phyloP scores from a whole-genome alignment of 2,888 invertebrate species.

The Cephalotes varians region DNA sequence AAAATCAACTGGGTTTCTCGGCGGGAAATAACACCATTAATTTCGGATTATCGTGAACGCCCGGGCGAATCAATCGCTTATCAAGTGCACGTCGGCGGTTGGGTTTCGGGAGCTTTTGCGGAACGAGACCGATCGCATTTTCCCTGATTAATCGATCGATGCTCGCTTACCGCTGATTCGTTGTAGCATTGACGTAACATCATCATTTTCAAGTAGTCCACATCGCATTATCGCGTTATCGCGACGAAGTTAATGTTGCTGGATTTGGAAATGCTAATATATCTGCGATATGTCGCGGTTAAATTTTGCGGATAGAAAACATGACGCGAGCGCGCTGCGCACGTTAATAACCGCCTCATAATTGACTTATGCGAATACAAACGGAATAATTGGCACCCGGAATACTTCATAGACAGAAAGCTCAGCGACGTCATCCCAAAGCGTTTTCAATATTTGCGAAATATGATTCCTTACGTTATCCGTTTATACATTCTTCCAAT shows the following conservation, averaged over 20 bases:
- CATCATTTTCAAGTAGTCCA: constrained; percentile 51
- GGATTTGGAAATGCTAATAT: constrained; percentile 40
- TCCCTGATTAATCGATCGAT: constrained; percentile 53
- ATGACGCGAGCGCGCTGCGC: constrained; percentile 3
- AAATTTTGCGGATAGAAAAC: constrained; percentile 51
- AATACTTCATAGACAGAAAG: neutral
- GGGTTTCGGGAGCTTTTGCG: constrained; percentile 35
- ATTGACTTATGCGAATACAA: constrained; percentile 35
- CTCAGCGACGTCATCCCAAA: neutral
- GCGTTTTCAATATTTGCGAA: constrained; percentile 7
- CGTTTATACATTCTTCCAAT: neutral
- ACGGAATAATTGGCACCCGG: constrained; percentile 21
- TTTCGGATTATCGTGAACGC: constrained; percentile 22
- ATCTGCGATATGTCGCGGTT: constrained; percentile 12
- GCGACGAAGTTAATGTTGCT: constrained; percentile 47
- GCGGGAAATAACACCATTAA: constrained; percentile 38
- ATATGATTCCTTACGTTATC: neutral
- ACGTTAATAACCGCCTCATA: constrained; percentile 35
- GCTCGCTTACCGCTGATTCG: constrained; percentile 42
- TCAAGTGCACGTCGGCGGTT: constrained; percentile 5
- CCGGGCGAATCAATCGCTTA: constrained; percentile 37
- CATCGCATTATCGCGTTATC: constrained; percentile 50
- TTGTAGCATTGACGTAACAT: constrained; percentile 35
- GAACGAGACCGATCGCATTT: constrained; percentile 40
- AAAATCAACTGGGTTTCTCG: constrained; percentile 21